Conservation (phyloP, 2,113 vertebrate species). For the Phrynosoma blainvillii region DNA sequence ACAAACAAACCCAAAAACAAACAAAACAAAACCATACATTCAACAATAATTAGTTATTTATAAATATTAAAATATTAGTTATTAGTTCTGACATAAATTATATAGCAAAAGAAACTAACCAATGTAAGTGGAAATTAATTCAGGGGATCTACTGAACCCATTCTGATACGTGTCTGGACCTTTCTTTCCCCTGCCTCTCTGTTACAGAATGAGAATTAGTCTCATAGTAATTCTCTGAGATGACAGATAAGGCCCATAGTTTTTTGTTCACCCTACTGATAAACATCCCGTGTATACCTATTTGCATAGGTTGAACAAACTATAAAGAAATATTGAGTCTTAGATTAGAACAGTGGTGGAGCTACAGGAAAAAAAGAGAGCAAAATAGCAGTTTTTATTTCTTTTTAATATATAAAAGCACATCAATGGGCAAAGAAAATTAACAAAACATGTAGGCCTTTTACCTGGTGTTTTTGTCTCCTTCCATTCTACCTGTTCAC, state of each 20-base stretch:
- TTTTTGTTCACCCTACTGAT: neutral
- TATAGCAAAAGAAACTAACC: no score
- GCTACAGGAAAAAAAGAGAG: neutral
- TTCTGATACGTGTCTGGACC: no score
- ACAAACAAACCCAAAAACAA: neutral
- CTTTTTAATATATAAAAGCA: no score
- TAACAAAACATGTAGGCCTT: neutral
- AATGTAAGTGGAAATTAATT: no score
- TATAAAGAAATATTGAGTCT: neutral
- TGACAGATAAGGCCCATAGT: neutral
- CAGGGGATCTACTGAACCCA: no score
- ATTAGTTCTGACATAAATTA: no score
- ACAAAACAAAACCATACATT: neutral
- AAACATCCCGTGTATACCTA: neutral
- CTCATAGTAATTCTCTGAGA: neutral
- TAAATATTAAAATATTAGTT: no score
- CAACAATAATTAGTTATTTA: no score
- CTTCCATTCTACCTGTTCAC: neutral
- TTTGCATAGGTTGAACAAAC: neutral
- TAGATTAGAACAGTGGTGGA: neutral
- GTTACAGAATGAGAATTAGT: no score
- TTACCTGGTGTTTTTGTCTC: no score
- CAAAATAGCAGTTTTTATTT: neutral
- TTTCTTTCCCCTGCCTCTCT: no score
- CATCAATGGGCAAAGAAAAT: neutral